Base-by-base conservation (phyloP, 2,113 vertebrate species). In the Lycocorax pyrrhopterus region DNA sequence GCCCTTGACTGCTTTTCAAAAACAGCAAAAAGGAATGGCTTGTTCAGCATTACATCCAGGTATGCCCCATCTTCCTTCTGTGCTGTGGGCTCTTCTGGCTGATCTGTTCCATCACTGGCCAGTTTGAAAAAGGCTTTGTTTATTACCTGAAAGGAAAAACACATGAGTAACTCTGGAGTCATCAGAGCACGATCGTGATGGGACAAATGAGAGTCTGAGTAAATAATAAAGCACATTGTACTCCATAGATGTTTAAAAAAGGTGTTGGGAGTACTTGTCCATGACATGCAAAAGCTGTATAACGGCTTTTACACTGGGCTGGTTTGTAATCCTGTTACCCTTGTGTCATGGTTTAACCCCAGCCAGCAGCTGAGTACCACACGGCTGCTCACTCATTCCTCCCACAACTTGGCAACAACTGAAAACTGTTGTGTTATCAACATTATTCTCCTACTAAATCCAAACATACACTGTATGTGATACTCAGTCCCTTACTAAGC, bases 21-120 rank as follows among this genome's bases (percentile, higher is more conserved):
- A 37, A 99, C 44, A 27, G 97, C 97, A 3, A 99, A 97, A 72
- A 99, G 97, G 97, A 99, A 99, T 0, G 99, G 99, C 62, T 96
- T 97, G 96, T 98, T 98, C 91, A 99, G 59, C 3, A 95, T 98
- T 79, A 99, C 67, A 75, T 98, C 98, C 93, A 98, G 74, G 39
- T 96, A 93, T 5, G 66, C 46, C 1, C 41, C 21, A 16, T 73
- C 93, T 1, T 66, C 94, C 12, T 97, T 96, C 72, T 95, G 95
- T 41, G 46, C 91, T 52, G 66, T 1, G 1, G 91, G 12, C 18
- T 84, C 90, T 6, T 87, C 59, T 39, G 78, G 49, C 72, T 90
- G 88, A 53, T 90, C 84, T 43, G 39, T 52, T 46, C 82, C 69
- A 3, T 80, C 93, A 2, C 93, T 41, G 63, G 55, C 83, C 43